Conservation (phyloP, 2,797 vertebrate species). For the Spheniscus humboldti region DNA sequence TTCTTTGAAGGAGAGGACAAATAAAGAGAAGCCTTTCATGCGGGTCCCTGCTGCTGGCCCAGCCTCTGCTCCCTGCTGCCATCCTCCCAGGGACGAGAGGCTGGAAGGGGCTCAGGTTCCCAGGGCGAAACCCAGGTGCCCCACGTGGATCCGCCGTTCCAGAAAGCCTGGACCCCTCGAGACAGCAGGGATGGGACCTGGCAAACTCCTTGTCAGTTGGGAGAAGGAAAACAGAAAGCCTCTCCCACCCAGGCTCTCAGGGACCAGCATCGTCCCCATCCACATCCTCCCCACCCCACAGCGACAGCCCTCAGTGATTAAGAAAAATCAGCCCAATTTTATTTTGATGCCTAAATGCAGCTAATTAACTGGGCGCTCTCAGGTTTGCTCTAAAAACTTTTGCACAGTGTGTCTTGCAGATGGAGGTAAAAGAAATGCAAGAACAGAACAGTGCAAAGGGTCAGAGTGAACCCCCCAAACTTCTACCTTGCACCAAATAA, state of each 20-base stretch:
- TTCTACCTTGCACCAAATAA: conserved; percentile 32
- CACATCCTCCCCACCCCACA: fast-evolving
- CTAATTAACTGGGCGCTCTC: neutral
- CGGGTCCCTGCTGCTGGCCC: neutral
- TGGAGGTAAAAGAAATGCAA: neutral
- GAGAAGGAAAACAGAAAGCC: neutral
- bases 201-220: neutral
- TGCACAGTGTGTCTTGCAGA: neutral
- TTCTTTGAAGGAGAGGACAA: neutral
- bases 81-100: neutral
- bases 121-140: fast-evolving
- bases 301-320: fast-evolving
- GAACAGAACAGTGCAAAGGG: neutral
- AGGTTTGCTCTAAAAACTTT: neutral
- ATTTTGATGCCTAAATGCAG: neutral
- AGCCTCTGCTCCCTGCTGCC: neutral
- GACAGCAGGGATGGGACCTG: neutral
- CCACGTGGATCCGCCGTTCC: neutral
- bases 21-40: neutral
- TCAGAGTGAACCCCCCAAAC: neutral
- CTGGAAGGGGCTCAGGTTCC: neutral
- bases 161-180: neutral
- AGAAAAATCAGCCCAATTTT: neutral
- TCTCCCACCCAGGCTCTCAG: neutral
- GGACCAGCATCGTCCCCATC: neutral